phyloP scores from a whole-genome alignment of 1,140 invertebrate genomes.

The Antheraea pernyi region DNA sequence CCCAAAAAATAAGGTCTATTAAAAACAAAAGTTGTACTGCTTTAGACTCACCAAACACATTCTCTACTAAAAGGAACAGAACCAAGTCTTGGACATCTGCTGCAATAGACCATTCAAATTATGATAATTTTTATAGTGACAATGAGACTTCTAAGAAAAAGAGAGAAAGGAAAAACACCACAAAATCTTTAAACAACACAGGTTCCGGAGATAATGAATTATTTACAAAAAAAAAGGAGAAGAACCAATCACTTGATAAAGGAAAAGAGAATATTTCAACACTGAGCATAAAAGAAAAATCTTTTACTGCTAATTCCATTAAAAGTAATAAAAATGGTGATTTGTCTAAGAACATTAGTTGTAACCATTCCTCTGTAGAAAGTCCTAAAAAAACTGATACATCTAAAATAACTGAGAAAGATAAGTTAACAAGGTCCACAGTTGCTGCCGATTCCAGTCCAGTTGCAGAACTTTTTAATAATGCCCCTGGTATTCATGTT shows the following conservation, averaged over 20 bases:
- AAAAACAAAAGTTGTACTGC: slow-evolving; percentile 48
- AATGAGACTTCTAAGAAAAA: slow-evolving; percentile 51
- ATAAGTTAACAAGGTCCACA: too few relatives aligned
- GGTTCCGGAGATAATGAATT: slow-evolving; percentile 31
- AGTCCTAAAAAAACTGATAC: too few relatives aligned
- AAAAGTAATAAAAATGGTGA: background rate
- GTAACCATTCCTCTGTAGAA: too few relatives aligned
- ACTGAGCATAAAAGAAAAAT: slow-evolving; percentile 9
- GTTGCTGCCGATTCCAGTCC: background rate
- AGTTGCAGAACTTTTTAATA: slow-evolving; percentile 24
- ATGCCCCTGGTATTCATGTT: slow-evolving; percentile 31
- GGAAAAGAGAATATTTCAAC: slow-evolving; percentile 17
- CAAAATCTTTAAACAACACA: slow-evolving; percentile 17
- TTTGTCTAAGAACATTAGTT: background rate
- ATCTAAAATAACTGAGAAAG: too few relatives aligned
- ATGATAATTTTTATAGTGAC: slow-evolving; percentile 49
- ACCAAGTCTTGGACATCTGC: slow-evolving; percentile 54
- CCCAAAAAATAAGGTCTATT: slow-evolving; percentile 23
- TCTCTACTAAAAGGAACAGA: slow-evolving; percentile 46
- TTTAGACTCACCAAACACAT: slow-evolving; percentile 23
- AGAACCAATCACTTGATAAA: slow-evolving; percentile 23
- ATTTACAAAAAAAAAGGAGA: slow-evolving; percentile 22
- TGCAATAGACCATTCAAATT: slow-evolving; percentile 20
- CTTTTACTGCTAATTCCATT: slow-evolving; percentile 2
- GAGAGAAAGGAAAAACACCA: slow-evolving; percentile 30